Evolutionary conservation across 2,888 invertebrate genomes (phyloP).

Genomic region (Clunio marinus): DNA sequence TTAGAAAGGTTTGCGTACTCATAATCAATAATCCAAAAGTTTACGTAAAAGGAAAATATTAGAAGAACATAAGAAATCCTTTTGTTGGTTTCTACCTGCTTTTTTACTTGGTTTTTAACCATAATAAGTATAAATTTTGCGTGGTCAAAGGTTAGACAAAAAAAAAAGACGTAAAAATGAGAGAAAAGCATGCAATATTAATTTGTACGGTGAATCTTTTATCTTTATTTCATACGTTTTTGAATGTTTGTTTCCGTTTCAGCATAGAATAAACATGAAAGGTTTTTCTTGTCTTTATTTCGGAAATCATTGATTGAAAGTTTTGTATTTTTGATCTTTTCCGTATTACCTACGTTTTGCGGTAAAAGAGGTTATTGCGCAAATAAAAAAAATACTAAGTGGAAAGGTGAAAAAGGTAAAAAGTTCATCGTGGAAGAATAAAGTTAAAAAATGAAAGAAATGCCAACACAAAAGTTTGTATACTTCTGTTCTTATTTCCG

Average conservation of each 20-base stretch:
- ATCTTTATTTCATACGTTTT: not conserved
- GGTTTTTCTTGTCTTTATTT: not conserved
- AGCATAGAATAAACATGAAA: too few relatives aligned
- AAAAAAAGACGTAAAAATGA: constrained; percentile 6
- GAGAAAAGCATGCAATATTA: constrained; percentile 19
- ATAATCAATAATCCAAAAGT: too few relatives aligned
- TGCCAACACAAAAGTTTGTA: constrained; percentile 41
- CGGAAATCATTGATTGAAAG: constrained; percentile 17
- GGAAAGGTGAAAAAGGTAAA: constrained; percentile 35
- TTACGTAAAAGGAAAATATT: too few relatives aligned
- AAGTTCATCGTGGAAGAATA: constrained; percentile 41
- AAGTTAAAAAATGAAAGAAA: constrained; percentile 41
- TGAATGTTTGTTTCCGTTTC: too few relatives aligned
- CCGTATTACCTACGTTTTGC: not conserved
- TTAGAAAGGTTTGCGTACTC: constrained; percentile 7
- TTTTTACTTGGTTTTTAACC: not conserved
- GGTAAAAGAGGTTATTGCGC: constrained; percentile 22
- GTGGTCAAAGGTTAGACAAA: constrained; percentile 6
- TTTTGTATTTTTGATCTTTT: not conserved
- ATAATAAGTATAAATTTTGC: too few relatives aligned
- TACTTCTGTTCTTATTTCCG: constrained; percentile 31
- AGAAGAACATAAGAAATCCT: too few relatives aligned
- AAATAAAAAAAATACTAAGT: constrained; percentile 38
- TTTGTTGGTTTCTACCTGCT: not conserved
- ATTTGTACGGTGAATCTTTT: constrained; percentile 2